These are phyloP conservation scores for Listronotus oregonensis DNA, from an alignment of 1,140 invertebrate genomes.

Conservation along the genomic window DNA sequence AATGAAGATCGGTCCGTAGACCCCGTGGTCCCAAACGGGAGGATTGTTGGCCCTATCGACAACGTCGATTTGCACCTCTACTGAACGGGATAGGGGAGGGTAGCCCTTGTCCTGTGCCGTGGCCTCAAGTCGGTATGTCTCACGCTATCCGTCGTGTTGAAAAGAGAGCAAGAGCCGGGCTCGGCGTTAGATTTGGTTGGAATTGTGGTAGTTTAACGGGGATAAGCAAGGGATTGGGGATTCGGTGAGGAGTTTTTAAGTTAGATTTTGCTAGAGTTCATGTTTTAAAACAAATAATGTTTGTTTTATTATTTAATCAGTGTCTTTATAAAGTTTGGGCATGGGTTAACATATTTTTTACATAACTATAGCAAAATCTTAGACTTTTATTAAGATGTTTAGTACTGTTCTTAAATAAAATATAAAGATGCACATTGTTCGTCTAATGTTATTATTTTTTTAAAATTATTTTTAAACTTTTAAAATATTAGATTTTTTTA, in stretches of 20 bases:
- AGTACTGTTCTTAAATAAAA: too few species aligned
- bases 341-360: too few species aligned
- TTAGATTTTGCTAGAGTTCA: too few species aligned
- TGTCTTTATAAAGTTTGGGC: too few species aligned
- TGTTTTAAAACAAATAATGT: too few species aligned
- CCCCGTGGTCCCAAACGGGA: constrained; percentile 93
- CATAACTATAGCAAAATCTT: too few species aligned
- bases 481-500: too few species aligned
- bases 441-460: too few species aligned
- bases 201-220: neutral
- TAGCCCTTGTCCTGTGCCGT: constrained; percentile 95
- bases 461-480: too few species aligned
- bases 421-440: too few species aligned
- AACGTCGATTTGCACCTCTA: constrained; percentile 96
- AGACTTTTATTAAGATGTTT: too few species aligned
- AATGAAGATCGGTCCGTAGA: constrained; percentile 95
- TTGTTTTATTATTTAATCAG: too few species aligned
- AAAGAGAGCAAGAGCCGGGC: constrained; percentile 24
- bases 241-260: neutral
- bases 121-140: constrained; percentile 95
- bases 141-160: constrained; percentile 66
- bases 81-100: constrained; percentile 88
- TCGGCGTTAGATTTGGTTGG: constrained; percentile 21
- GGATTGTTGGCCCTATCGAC: constrained; percentile 97
- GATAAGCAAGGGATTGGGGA: neutral